A percentile compares a stretch with the other conserved stretches of the same genome.
These are phyloP conservation scores for Triplophysa dalaica DNA, from an alignment of 2,113 vertebrate genomes.

Conservation along the genomic window DNA sequence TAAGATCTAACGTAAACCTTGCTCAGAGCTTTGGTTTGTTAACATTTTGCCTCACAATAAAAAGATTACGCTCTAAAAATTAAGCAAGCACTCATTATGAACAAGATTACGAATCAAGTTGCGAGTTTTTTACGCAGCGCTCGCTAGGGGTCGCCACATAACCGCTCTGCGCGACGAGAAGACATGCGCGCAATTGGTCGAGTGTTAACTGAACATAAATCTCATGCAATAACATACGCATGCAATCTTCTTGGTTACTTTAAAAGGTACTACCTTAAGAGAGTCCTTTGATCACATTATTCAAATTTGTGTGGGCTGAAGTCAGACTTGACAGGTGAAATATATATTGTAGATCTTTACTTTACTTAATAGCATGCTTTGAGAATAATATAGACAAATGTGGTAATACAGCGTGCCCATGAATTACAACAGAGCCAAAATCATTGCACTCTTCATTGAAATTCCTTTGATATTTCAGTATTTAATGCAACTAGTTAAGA, in stretches of 20 bases:
- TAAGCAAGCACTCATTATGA: constrained; percentile 21
- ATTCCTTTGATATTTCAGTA: neutral
- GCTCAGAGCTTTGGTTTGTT: neutral
- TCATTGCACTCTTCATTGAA: neutral
- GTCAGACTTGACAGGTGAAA: constrained; percentile 6
- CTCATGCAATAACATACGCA: neutral
- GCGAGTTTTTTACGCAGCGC: constrained; percentile 24
- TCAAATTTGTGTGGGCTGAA: constrained; percentile 28
- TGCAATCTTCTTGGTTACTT: constrained; percentile 32
- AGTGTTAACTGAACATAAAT: constrained; percentile 39
- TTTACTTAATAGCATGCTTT: neutral
- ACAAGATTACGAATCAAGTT: constrained; percentile 29
- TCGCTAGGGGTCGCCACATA: constrained; percentile 76
- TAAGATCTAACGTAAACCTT: constrained; percentile 25
- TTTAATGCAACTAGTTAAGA: neutral
- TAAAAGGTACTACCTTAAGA: constrained; percentile 30
- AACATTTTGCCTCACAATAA: neutral
- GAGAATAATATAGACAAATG: neutral
- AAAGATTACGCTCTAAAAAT: neutral
- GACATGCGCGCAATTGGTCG: constrained; percentile 50
- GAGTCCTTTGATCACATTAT: constrained; percentile 43
- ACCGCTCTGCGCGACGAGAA: constrained; percentile 44
- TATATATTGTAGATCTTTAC: no score
- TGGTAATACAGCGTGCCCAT: neutral
- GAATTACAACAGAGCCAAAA: neutral